Percentiles rank a stretch among this genome's conserved stretches.
These are phyloP conservation scores for mouse (Mus musculus) DNA, from an alignment of 2,113 vertebrate genomes.

Conservation along the genomic window GRCm39 chr5:55095001-55095500, in stretches of 20 bases:
- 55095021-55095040: background rate
- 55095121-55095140: background rate
- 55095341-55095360: background rate
- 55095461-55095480: no score
- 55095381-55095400: no score
- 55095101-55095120: background rate
- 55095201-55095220: background rate
- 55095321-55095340: background rate
- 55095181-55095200: background rate
- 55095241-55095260: background rate
- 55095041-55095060: background rate
- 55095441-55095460: no score
- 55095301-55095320: background rate
- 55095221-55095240: background rate
- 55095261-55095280: background rate
- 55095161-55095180: background rate
- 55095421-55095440: no score
- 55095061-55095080: background rate
- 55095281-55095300: background rate
- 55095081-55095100: conserved; percentile 12
- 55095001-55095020: background rate
- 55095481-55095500: no score
- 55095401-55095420: no score
- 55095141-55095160: background rate
- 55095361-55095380: no score